Evolutionary conservation across 2,113 vertebrate genomes (phyloP), one percentile per base, ranked within the genome.

Genomic region (Ursus arctos): DNA sequence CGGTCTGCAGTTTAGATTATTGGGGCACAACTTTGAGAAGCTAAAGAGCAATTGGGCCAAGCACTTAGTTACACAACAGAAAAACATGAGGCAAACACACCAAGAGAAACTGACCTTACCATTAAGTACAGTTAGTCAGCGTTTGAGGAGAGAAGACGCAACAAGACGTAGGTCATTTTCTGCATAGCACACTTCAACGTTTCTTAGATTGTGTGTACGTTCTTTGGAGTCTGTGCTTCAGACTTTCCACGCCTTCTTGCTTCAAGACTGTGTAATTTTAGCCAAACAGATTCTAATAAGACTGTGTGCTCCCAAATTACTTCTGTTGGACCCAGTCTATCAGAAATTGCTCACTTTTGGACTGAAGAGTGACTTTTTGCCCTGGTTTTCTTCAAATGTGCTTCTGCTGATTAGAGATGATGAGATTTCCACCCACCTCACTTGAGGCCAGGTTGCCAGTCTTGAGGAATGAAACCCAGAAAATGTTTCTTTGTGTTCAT

Each of bases 401-500:
- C 36, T 95, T 67, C 57, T 36, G 4, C 87, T 96, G 91, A 72
- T 97, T 98, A 92, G 36, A 31, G 21, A 95, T 90, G 74, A 12
- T 95, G 24, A 97, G 63, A 96, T 93, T 98, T 94, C 65, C 90
- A 80, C 74, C 43, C 33, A 0, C 0, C 72, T 98, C 55, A 19
- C 82, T 88, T 87, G 65, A 93, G 57, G 15, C 76, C 57, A 81
- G 61, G 91, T 43, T 79, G 49, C 71, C 94, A 88, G 53, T 69
- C 28, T 21, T 96, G 67, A 57, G 92, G 84, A 96, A 36, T 57
- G 53, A 77, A 97, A 94, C 84, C 55, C n/a, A 95, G 49, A 96
- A 96, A 18, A 11, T 71, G 95, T 19, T 88, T 97, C 36, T 97
- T 98, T 94, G 91, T 82, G 15, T 76, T 69, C 49, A 14, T 72